A percentile compares a stretch with the other conserved stretches of the same genome.
Conservation (phyloP, 2,888 invertebrate species). For the Mythimna vitellina region DNA sequence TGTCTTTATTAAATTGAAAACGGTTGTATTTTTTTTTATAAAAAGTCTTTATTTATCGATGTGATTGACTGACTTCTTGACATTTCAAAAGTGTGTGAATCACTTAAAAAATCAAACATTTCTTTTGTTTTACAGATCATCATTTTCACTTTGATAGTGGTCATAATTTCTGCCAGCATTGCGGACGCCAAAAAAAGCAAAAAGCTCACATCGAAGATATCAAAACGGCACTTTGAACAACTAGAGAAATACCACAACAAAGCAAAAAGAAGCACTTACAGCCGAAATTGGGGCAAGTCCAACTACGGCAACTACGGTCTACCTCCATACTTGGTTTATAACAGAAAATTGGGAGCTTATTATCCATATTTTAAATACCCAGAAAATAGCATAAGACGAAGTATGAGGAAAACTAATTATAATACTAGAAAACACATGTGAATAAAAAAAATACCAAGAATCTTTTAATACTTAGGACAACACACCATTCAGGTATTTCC, state of each 20-base stretch:
- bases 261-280: slow-evolving; percentile 70
- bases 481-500: neutral
- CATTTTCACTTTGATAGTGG: slow-evolving; percentile 58
- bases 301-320: slow-evolving; percentile 68
- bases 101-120: neutral
- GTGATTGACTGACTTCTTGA: too few relatives aligned
- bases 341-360: slow-evolving; percentile 81
- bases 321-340: slow-evolving; percentile 84
- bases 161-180: slow-evolving; percentile 28
- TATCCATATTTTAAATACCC: slow-evolving; percentile 83
- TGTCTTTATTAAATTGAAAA: too few relatives aligned
- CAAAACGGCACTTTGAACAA: slow-evolving; percentile 28
- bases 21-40: too few relatives aligned
- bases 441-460: slow-evolving; percentile 1
- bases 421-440: slow-evolving; percentile 33
- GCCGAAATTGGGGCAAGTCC: slow-evolving; percentile 68
- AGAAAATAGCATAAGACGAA: slow-evolving; percentile 70
- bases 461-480: neutral
- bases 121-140: slow-evolving; percentile 56
- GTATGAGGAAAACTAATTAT: slow-evolving; percentile 53
- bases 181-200: slow-evolving; percentile 52
- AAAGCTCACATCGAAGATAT: slow-evolving; percentile 25
- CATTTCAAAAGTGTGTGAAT: neutral
- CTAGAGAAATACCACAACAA: slow-evolving; percentile 55
- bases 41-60: too few relatives aligned